phyloP scores from a whole-genome alignment of 2,888 invertebrate genomes.

The Steromphala cineraria region DNA sequence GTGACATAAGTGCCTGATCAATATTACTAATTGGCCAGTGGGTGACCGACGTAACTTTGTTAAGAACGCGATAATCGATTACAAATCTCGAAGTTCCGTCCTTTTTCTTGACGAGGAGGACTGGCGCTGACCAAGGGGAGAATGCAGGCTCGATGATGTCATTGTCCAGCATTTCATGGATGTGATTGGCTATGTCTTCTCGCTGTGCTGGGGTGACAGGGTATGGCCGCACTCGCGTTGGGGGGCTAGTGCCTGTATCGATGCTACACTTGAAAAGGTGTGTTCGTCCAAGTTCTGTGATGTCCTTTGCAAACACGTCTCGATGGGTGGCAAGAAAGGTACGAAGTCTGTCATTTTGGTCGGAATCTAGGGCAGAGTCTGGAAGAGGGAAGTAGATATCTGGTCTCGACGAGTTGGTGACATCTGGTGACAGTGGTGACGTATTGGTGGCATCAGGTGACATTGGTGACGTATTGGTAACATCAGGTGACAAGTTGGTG shows the following conservation, averaged over 20 bases:
- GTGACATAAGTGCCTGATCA: conserved; percentile 34
- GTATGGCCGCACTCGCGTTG: conserved; percentile 30
- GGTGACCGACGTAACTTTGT: conserved; percentile 35
- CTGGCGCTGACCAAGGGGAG: conserved; percentile 37
- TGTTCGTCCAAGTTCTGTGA: conserved; percentile 35
- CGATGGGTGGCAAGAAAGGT: neutral
- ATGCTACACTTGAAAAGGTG: conserved; percentile 37
- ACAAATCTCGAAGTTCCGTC: conserved; percentile 39
- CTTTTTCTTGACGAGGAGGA: conserved; percentile 40
- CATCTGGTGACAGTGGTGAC: no score
- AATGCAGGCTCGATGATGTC: conserved; percentile 39
- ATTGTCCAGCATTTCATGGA: conserved; percentile 36
- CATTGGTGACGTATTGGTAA: no score
- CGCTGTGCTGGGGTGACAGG: conserved; percentile 29
- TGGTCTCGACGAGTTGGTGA: neutral
- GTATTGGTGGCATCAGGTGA: no score
- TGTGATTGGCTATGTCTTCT: conserved; percentile 29
- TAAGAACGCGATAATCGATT: conserved; percentile 39
- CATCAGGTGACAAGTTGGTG: no score
- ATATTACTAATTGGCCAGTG: conserved; percentile 36
- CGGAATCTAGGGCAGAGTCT: conserved; percentile 7
- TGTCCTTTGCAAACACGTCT: conserved; percentile 25
- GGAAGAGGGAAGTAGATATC: conserved; percentile 21
- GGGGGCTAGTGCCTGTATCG: conserved; percentile 36
- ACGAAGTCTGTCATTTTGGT: neutral